A percentile compares a stretch with the other conserved stretches of the same genome.
phyloP scores from a whole-genome alignment of 2,888 invertebrate genomes.

The Onthophagus sagittarius region DNA sequence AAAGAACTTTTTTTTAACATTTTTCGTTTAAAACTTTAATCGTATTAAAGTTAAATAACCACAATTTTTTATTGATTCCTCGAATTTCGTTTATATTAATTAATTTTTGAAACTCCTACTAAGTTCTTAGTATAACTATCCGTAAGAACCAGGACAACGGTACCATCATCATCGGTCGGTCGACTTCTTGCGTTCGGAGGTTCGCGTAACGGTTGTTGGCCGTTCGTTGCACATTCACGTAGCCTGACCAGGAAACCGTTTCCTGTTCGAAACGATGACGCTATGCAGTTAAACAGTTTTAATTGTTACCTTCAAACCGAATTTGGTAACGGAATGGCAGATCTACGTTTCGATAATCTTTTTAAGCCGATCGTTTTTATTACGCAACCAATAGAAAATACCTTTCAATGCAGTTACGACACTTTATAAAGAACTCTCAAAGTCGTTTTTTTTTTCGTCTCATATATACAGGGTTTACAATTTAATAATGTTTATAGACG shows the following conservation, averaged over 20 bases:
- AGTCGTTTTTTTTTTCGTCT: no score
- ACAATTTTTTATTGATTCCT: no score
- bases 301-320: not conserved
- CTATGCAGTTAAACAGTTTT: not conserved
- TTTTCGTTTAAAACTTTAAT: not conserved
- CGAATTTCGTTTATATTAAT: no score
- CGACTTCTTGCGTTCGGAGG: not conserved
- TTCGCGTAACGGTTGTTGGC: not conserved
- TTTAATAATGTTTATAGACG: no score
- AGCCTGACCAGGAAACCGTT: not conserved
- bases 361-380: not conserved
- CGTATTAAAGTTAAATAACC: not conserved
- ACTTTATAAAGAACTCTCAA: no score
- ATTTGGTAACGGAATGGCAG: not conserved
- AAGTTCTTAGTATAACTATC: not conserved
- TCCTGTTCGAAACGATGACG: not conserved
- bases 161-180: not conserved
- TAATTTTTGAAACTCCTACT: no score
- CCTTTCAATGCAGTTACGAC: not conserved
- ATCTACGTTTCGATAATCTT: not conserved
- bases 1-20: not conserved
- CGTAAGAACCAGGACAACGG: not conserved
- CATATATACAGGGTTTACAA: no score
- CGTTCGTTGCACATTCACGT: not conserved
- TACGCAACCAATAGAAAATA: not conserved